Evolutionary conservation across 2,113 vertebrate species (phyloP).

Genomic region (Nanorana parkeri): DNA sequence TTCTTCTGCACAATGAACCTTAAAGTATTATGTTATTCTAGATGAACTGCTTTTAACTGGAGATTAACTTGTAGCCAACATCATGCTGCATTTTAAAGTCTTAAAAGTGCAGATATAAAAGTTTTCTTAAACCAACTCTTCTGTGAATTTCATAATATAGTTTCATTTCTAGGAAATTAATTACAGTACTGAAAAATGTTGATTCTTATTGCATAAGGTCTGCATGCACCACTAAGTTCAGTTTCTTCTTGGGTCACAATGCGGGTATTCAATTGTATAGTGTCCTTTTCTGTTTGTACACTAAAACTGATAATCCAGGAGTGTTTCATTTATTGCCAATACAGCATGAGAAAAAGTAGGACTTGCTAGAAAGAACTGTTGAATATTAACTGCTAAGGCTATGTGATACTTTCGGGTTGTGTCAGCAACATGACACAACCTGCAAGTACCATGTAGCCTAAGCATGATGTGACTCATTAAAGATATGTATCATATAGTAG

Average conservation of each 20-base stretch:
- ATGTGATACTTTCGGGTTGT: no score
- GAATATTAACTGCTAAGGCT: no score
- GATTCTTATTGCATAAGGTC: constrained; percentile 14
- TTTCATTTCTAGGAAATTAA: constrained; percentile 42
- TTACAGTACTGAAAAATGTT: constrained; percentile 29
- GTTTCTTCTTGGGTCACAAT: background rate
- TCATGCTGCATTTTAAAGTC: background rate
- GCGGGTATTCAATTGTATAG: no score
- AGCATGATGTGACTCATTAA: no score
- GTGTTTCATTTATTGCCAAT: no score
- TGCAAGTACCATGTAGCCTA: no score
- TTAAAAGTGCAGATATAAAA: background rate
- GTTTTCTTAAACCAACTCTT: background rate
- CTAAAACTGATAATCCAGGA: no score
- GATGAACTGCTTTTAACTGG: background rate
- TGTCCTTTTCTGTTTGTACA: no score
- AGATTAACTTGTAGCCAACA: constrained; percentile 6
- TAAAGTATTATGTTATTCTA: constrained; percentile 19
- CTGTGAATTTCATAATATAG: constrained; percentile 14
- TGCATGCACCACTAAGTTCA: constrained; percentile 12
- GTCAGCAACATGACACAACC: no score
- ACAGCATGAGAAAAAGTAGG: no score
- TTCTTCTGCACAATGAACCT: background rate
- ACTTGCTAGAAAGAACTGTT: no score
- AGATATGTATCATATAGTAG: no score